phyloP scores from a whole-genome alignment of 2,797 vertebrate genomes.

The Thaleichthys pacificus region DNA sequence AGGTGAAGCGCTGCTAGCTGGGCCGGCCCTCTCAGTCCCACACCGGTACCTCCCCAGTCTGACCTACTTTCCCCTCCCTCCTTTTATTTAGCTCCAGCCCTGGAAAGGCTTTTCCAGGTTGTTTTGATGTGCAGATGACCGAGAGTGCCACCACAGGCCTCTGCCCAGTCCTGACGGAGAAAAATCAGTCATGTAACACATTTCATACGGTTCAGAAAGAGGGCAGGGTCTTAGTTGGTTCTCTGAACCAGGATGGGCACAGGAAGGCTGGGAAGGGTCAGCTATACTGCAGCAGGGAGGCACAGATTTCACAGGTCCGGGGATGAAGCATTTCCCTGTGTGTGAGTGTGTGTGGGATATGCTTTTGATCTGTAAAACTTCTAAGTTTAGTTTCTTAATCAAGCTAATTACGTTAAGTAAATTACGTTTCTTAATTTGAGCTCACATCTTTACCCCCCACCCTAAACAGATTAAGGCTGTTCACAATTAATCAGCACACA shows the following conservation, averaged over 20 bases:
- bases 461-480: too few species aligned
- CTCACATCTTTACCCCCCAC: too few species aligned
- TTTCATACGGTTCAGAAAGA: background rate
- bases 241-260: background rate
- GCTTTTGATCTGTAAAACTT: too few species aligned
- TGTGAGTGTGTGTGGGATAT: too few species aligned
- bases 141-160: conserved; percentile 38
- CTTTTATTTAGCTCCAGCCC: conserved; percentile 70
- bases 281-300: background rate
- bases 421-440: too few species aligned
- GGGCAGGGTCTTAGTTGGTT: background rate
- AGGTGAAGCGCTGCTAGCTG: conserved; percentile 55
- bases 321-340: too few species aligned
- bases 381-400: too few species aligned
- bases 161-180: too few species aligned
- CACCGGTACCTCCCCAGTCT: conserved; percentile 72
- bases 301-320: too few species aligned
- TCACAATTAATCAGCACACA: too few species aligned
- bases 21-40: conserved; percentile 71
- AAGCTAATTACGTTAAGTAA: too few species aligned
- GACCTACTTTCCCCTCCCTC: conserved; percentile 69
- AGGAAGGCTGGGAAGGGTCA: background rate
- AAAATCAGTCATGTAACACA: too few species aligned
- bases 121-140: conserved; percentile 64
- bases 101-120: conserved; percentile 53